phyloP scores from a whole-genome alignment of 1,140 invertebrate species.

The Nasonia longicornis region DNA sequence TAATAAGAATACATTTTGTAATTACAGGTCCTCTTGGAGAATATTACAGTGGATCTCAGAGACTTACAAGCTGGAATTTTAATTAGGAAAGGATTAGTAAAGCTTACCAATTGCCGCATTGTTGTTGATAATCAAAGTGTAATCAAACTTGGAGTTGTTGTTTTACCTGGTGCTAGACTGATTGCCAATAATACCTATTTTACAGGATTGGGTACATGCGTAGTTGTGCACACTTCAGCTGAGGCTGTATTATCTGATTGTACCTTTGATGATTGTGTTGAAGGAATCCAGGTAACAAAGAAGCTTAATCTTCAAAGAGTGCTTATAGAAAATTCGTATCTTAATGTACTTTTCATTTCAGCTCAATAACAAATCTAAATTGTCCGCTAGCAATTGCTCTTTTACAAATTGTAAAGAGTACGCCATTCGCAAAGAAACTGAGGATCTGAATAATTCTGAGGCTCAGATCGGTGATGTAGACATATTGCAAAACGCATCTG shows the following conservation, averaged over 20 bases:
- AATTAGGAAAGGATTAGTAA: slow-evolving; percentile 57
- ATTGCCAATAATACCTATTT: slow-evolving; percentile 57
- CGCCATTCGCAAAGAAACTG: slow-evolving; percentile 61
- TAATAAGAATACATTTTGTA: slow-evolving; percentile 27
- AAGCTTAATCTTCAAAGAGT: slow-evolving; percentile 17
- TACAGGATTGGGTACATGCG: slow-evolving; percentile 60
- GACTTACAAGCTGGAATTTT: slow-evolving; percentile 62
- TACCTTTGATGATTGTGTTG: slow-evolving; percentile 58
- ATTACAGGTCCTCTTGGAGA: slow-evolving; percentile 60
- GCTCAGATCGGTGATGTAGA: slow-evolving; percentile 54
- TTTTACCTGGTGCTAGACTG: slow-evolving; percentile 61
- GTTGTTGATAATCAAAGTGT: slow-evolving; percentile 56
- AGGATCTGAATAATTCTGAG: slow-evolving; percentile 50
- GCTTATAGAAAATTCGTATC: background rate
- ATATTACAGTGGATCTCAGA: slow-evolving; percentile 60
- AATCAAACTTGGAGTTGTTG: slow-evolving; percentile 62
- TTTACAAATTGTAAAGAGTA: slow-evolving; percentile 61
- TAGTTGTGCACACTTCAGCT: slow-evolving; percentile 58
- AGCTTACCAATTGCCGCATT: slow-evolving; percentile 59
- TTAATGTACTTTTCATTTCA: slow-evolving; percentile 45
- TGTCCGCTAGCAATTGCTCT: slow-evolving; percentile 54
- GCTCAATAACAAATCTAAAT: slow-evolving; percentile 56
- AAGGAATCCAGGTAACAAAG: slow-evolving; percentile 62
- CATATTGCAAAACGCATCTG: slow-evolving; percentile 53
- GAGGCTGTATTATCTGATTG: slow-evolving; percentile 57